Conservation (phyloP, 2,113 vertebrate genomes). For the Zapus hudsonius region DNA sequence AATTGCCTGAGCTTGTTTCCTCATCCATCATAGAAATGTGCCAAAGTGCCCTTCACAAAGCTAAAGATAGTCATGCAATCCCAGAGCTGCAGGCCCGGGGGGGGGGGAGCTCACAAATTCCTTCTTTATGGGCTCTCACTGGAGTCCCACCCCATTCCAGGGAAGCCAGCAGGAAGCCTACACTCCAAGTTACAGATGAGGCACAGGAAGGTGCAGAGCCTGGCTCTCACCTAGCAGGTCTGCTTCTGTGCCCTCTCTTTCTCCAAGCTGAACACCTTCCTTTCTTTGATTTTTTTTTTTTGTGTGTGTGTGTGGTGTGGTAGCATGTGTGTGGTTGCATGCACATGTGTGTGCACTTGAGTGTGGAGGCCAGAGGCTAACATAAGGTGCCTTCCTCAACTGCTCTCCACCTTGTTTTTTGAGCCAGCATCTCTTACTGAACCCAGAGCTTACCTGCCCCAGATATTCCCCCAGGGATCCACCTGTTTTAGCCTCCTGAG, state of each 20-base stretch:
- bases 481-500: too few relatives aligned
- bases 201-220: fast-evolving
- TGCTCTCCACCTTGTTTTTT: too few relatives aligned
- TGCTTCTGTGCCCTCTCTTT: not conserved
- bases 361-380: not conserved
- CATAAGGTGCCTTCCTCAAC: too few relatives aligned
- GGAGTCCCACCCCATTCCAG: too few relatives aligned
- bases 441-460: too few relatives aligned
- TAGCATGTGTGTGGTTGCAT: too few relatives aligned
- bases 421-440: too few relatives aligned
- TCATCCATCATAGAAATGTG: not conserved
- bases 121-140: not conserved
- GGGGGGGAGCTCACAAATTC: not conserved
- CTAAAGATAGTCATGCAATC: fast-evolving
- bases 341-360: too few relatives aligned
- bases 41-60: fast-evolving
- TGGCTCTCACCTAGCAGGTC: not conserved
- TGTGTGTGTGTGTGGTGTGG: not conserved
- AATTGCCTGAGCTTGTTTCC: not conserved
- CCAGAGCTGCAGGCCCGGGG: not conserved
- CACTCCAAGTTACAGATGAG: not conserved
- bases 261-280: not conserved
- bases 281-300: not conserved
- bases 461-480: too few relatives aligned
- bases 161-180: not conserved